Evolutionary conservation across 2,888 invertebrate species (phyloP).

Genomic region (Thelaira solivaga): DNA sequence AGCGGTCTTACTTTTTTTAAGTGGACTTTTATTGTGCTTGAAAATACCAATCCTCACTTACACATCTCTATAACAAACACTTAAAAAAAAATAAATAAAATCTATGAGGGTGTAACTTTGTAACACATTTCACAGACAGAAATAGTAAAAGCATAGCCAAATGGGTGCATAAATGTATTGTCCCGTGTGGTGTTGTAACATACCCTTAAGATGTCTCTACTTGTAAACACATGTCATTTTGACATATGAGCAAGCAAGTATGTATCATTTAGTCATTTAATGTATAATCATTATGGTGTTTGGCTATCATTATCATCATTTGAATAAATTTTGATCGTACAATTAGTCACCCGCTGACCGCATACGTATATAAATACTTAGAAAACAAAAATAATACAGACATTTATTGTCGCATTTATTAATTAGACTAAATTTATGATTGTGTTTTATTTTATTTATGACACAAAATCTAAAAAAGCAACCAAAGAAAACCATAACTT

Average conservation of each 20-base stretch:
- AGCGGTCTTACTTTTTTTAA: too few species aligned
- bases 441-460: slow-evolving; percentile 8
- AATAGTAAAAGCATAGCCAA: not conserved
- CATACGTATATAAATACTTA: not conserved
- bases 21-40: too few species aligned
- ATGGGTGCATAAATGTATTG: slow-evolving; percentile 2
- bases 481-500: not conserved
- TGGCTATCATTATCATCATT: slow-evolving; percentile 37
- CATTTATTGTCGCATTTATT: slow-evolving; percentile 38
- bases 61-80: too few species aligned
- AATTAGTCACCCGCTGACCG: slow-evolving; percentile 63
- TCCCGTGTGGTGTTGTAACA: slow-evolving; percentile 59
- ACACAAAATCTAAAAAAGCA: not conserved
- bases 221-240: slow-evolving; percentile 59
- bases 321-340: slow-evolving; percentile 60
- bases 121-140: slow-evolving; percentile 22
- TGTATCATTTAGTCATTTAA: slow-evolving; percentile 56
- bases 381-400: slow-evolving; percentile 9
- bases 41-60: too few species aligned
- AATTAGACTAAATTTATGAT: slow-evolving; percentile 49
- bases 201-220: slow-evolving; percentile 60
- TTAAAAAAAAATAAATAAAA: slow-evolving; percentile 36
- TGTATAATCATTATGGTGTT: slow-evolving; percentile 47
- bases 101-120: slow-evolving; percentile 57
- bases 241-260: slow-evolving; percentile 51